Evolutionary conservation across 2,113 vertebrate species (phyloP).

Genomic region (Plotosus lineatus): DNA sequence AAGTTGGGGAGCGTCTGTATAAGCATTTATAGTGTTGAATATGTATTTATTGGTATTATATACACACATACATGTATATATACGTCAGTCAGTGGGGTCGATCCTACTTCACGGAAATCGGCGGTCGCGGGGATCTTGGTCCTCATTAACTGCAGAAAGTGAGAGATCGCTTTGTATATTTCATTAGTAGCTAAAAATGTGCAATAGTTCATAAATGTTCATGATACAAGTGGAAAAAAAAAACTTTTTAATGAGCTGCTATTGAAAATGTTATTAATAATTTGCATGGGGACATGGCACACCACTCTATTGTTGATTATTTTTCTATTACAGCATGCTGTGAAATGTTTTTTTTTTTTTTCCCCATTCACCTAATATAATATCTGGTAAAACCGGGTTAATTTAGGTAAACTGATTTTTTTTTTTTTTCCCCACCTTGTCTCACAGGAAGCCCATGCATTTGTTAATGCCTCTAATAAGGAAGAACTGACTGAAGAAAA

Average conservation of each 20-base stretch:
- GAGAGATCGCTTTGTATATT: too few relatives aligned
- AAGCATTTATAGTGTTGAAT: too few relatives aligned
- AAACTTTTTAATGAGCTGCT: background rate
- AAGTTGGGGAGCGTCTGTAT: too few relatives aligned
- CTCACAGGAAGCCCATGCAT: constrained; percentile 70
- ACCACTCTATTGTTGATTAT: background rate
- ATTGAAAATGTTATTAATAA: background rate
- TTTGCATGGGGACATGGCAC: background rate
- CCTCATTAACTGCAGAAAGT: too few relatives aligned
- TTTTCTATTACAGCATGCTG: too few relatives aligned
- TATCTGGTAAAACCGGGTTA: too few relatives aligned
- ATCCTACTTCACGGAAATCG: too few relatives aligned
- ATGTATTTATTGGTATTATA: too few relatives aligned
- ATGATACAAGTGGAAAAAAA: background rate
- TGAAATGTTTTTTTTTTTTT: background rate
- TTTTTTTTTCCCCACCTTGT: background rate
- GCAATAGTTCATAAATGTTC: background rate
- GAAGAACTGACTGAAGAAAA: constrained; percentile 75
- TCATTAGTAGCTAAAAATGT: background rate
- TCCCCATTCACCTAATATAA: too few relatives aligned
- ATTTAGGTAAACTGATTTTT: background rate
- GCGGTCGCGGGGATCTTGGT: too few relatives aligned
- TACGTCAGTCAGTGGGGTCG: too few relatives aligned
- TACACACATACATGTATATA: too few relatives aligned
- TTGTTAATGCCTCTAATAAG: constrained; percentile 67